These are phyloP conservation scores for Aphaenogaster floridana DNA, from an alignment of 1,140 invertebrate genomes.

Conservation along the genomic window DNA sequence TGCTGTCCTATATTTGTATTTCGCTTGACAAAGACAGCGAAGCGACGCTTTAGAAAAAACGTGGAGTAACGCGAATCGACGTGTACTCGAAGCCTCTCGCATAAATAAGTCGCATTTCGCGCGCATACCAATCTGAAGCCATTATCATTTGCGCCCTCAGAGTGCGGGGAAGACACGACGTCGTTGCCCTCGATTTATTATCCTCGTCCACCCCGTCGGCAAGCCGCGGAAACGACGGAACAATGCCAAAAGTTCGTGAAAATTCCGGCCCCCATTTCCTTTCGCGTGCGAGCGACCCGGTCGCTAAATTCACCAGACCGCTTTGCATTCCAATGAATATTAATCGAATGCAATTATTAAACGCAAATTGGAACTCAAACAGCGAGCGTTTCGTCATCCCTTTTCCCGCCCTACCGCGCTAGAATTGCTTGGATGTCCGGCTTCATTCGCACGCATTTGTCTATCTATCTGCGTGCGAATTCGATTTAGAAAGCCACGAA, in stretches of 20 bases:
- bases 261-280: constrained; percentile 57
- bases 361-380: constrained; percentile 81
- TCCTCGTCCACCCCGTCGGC: constrained; percentile 7
- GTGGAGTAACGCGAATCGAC: constrained; percentile 47
- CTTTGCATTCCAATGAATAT: constrained; percentile 83
- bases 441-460: constrained; percentile 16
- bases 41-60: not conserved
- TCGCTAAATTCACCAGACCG: constrained; percentile 67
- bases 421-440: constrained; percentile 39
- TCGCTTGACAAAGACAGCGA: not conserved
- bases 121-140: constrained; percentile 23
- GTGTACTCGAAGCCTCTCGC: constrained; percentile 2
- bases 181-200: constrained; percentile 55
- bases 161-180: constrained; percentile 19
- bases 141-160: constrained; percentile 51
- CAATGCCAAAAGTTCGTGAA: constrained; percentile 52
- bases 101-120: constrained; percentile 66
- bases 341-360: constrained; percentile 82
- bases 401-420: constrained; percentile 13
- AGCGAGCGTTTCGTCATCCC: constrained; percentile 65
- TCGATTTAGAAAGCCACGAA: constrained; percentile 32
- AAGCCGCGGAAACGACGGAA: not conserved
- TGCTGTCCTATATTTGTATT: constrained; percentile 12
- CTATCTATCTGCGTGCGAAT: constrained; percentile 17
- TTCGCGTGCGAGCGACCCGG: constrained; percentile 7